These are phyloP conservation scores for Ranitomeya imitator DNA, from an alignment of 2,113 vertebrate genomes.

Conservation along the genomic window DNA sequence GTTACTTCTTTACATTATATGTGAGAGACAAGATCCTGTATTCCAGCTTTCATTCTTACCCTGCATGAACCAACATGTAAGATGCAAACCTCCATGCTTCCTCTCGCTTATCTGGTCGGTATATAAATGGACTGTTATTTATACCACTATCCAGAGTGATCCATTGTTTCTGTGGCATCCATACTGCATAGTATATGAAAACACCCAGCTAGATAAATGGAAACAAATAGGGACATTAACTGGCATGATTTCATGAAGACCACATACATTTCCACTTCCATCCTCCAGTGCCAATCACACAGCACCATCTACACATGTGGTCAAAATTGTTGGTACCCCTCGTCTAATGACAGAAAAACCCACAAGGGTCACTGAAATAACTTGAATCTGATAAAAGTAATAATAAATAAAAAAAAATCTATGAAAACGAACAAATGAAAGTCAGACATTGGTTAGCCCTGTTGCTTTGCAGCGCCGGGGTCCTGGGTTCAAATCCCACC, in stretches of 20 bases:
- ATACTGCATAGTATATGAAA: constrained; percentile 90
- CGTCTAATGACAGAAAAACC: too few species aligned
- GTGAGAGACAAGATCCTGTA: neutral
- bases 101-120: constrained; percentile 72
- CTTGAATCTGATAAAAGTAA: too few species aligned
- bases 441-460: too few species aligned
- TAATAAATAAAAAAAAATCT: too few species aligned
- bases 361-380: too few species aligned
- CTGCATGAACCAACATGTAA: constrained; percentile 93
- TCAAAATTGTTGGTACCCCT: too few species aligned
- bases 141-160: constrained; percentile 79
- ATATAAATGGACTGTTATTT: constrained; percentile 81
- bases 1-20: neutral
- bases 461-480: too few species aligned
- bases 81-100: constrained; percentile 89
- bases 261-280: too few species aligned
- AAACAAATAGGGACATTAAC: neutral
- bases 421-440: too few species aligned
- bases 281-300: too few species aligned
- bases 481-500: too few species aligned
- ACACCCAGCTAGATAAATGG: constrained; percentile 73
- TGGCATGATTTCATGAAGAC: neutral
- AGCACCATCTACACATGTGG: too few species aligned
- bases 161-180: constrained; percentile 90
- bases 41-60: constrained; percentile 71